Evolutionary conservation across 2,888 invertebrate genomes (phyloP).

Genomic region (Tinea semifulvella): DNA sequence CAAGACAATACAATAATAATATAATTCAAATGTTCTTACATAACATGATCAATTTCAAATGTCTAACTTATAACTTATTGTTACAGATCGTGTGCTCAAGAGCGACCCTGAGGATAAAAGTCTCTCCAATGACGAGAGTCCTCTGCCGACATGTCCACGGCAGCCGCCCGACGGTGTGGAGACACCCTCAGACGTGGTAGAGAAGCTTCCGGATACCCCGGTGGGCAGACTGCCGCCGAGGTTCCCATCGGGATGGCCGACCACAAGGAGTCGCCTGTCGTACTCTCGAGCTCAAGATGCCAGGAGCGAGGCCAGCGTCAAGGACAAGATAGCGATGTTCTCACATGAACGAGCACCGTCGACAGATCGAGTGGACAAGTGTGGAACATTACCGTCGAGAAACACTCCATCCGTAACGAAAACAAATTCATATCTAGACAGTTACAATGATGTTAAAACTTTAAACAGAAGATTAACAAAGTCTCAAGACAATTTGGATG

Average conservation of each 20-base stretch:
- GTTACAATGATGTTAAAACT: conserved; percentile 43
- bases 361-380: conserved; percentile 49
- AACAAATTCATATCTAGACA: conserved; percentile 27
- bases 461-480: conserved; percentile 56
- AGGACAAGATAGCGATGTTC: conserved; percentile 90
- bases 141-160: conserved; percentile 70
- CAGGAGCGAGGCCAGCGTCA: conserved; percentile 81
- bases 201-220: conserved; percentile 52
- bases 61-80: too few species aligned
- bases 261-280: conserved; percentile 41
- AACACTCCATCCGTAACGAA: conserved; percentile 22
- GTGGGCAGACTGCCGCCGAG: conserved; percentile 46
- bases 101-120: conserved; percentile 59
- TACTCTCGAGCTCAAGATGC: conserved; percentile 76
- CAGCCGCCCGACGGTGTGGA: conserved; percentile 87
- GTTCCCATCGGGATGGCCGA: conserved; percentile 37
- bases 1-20: too few species aligned
- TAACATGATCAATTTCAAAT: too few species aligned
- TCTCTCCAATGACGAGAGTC: conserved; percentile 56
- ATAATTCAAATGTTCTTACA: too few species aligned
- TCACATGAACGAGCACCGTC: conserved; percentile 63
- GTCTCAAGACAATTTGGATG: conserved; percentile 61
- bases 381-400: conserved; percentile 45
- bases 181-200: conserved; percentile 75
- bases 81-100: conserved; percentile 51